Evolutionary conservation across 2,113 vertebrate genomes (phyloP), one percentile per base, ranked within the genome.

Genomic region (Coreoperca whiteheadi): DNA sequence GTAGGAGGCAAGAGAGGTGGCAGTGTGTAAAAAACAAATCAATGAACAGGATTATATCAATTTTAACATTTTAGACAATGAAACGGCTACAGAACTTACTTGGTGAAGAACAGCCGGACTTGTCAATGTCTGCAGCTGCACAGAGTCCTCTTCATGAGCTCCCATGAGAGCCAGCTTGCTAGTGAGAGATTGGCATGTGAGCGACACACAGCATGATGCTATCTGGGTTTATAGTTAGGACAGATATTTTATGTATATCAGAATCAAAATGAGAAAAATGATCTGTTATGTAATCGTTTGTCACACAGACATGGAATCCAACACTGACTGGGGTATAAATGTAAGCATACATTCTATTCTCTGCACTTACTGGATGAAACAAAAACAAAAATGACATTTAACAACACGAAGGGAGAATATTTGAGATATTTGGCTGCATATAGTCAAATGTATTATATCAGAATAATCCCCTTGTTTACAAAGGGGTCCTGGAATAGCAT

Each of bases 101-200:
- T 71, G 30, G 9, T 54, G 76, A 74, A 84, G 81, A 87, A 83
- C 53, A 34, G 20, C 59, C 34, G 8, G 51, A 66, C 76, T 83
- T 57, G 54, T 87, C 70, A 90, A 39, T 60, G 61, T 88, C 79
- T 85, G 79, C 83, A 86, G 79, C 63, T 90, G 75, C 60, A 83
- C 81, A 87, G 75, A 76, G 60, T 84, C 71, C 66, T 89, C 78
- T 74, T 87, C 88, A 90, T 81, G 67, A 37, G 75, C 82, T 86
- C 85, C 90, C 87, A 90, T 87, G 79, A 88, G 89, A 90, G 66
- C 72, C 80, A 77, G 64, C 61, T 76, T 81, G 34, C 10, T 39
- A 53, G 12, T 16, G 12, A 85, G 21, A 84, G 54, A 85, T 1
- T 5, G 16, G 1, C 23, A 84, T 59, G 34, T 79, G 39, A 79